phyloP scores from a whole-genome alignment of 2,113 vertebrate genomes.

The Phocoena sinus region DNA sequence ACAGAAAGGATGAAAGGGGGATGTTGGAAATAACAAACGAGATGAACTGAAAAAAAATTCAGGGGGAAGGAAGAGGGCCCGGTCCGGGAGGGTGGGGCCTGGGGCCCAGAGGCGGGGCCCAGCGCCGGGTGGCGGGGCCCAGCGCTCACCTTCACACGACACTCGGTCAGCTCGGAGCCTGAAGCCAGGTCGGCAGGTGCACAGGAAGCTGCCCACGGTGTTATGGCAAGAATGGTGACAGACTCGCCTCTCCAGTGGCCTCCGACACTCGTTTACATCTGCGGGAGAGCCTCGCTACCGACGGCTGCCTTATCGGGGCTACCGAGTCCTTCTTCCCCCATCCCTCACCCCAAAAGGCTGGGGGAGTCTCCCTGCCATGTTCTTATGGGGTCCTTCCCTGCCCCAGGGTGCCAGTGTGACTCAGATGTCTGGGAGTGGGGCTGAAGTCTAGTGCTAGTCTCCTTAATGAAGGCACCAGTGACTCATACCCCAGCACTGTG shows the following conservation, averaged over 20 bases:
- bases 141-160: constrained; percentile 81
- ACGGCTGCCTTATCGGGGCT: background rate
- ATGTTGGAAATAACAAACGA: background rate
- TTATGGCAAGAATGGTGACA: constrained; percentile 85
- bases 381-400: background rate
- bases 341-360: background rate
- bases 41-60: background rate
- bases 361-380: background rate
- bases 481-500: background rate
- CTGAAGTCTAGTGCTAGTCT: background rate
- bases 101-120: background rate
- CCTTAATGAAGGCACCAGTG: background rate
- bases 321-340: background rate
- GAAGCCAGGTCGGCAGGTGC: constrained; percentile 82
- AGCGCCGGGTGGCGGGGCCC: fast-evolving
- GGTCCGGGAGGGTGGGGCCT: background rate
- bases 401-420: background rate
- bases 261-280: constrained; percentile 85
- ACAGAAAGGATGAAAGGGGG: no score
- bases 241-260: constrained; percentile 65
- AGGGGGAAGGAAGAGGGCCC: background rate
- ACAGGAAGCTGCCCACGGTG: constrained; percentile 82
- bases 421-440: background rate
- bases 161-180: constrained; percentile 75
- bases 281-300: background rate